These are phyloP conservation scores for Daktulosphaira vitifoliae DNA, from an alignment of 1,140 invertebrate genomes.

Conservation along the genomic window DNA sequence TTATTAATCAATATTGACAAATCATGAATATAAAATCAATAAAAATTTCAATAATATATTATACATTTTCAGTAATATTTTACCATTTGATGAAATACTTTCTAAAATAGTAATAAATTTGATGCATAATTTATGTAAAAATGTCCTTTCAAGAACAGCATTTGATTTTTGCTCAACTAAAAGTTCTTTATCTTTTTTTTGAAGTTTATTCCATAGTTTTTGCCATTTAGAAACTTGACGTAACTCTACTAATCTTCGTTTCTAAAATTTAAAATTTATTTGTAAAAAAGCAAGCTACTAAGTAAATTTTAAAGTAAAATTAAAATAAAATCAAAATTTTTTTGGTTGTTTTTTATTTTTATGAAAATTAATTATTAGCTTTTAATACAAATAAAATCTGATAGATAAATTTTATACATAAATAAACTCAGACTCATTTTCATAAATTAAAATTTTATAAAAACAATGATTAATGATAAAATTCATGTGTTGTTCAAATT, in stretches of 20 bases:
- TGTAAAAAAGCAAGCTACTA: not conserved
- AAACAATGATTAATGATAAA: too few species aligned
- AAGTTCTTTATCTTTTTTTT: constrained; percentile 65
- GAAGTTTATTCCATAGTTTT: constrained; percentile 84
- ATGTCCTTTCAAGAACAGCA: constrained; percentile 77
- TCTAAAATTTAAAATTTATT: constrained; percentile 43
- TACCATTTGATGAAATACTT: constrained; percentile 58
- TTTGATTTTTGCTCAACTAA: constrained; percentile 59
- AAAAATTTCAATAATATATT: too few species aligned
- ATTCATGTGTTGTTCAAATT: too few species aligned
- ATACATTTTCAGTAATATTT: constrained; percentile 35
- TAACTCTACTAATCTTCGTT: constrained; percentile 74
- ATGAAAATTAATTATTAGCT: not conserved
- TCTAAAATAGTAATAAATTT: constrained; percentile 83
- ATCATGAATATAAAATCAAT: too few species aligned
- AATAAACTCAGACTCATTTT: too few species aligned
- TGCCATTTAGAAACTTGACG: constrained; percentile 77
- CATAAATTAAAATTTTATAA: too few species aligned
- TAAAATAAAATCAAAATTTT: not conserved
- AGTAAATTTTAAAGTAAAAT: constrained; percentile 4
- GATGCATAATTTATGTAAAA: constrained; percentile 79
- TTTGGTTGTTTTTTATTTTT: too few species aligned
- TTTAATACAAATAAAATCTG: too few species aligned
- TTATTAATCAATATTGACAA: too few species aligned
- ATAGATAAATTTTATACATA: too few species aligned